Percentiles rank a stretch among this genome's conserved stretches.
Evolutionary conservation across 2,113 vertebrate genomes (phyloP).

Genomic region (Microtus richardsoni): DNA sequence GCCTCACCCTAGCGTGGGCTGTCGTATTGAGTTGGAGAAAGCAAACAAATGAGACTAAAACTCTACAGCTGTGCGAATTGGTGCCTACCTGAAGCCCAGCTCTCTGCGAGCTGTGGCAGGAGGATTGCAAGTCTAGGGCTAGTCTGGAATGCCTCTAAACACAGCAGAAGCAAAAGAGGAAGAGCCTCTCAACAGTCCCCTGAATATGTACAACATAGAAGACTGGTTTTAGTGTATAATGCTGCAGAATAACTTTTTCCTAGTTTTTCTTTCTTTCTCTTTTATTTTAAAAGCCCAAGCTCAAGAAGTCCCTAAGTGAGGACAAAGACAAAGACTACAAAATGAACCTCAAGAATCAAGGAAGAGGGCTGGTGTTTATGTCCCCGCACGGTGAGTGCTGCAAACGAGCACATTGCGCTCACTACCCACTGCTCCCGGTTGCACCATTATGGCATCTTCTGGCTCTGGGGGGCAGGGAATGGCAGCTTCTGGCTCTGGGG

Average conservation of each 20-base stretch:
- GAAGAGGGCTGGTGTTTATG: neutral
- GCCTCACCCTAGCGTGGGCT: neutral
- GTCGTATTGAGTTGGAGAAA: neutral
- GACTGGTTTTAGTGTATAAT: neutral
- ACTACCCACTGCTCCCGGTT: neutral
- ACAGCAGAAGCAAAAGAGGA: neutral
- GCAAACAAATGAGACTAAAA: neutral
- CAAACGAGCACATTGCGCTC: neutral
- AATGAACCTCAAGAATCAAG: slow-evolving; percentile 23
- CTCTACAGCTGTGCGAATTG: neutral
- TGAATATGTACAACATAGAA: neutral
- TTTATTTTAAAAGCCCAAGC: slow-evolving; percentile 66
- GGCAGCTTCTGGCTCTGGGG: neutral
- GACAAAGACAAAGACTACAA: slow-evolving; percentile 68
- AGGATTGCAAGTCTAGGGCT: neutral
- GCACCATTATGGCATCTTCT: neutral
- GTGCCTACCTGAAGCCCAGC: neutral
- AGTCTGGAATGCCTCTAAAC: neutral
- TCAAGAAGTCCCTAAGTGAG: slow-evolving; percentile 72
- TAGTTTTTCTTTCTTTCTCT: slow-evolving; percentile 26
- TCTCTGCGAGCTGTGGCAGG: neutral
- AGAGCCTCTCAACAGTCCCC: neutral
- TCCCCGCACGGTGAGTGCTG: slow-evolving; percentile 77
- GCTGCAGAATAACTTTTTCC: slow-evolving; percentile 10
- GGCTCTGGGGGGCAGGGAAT: neutral